Evolutionary conservation across 1,140 invertebrate species (phyloP).

Genomic region (Lucilia cuprina): DNA sequence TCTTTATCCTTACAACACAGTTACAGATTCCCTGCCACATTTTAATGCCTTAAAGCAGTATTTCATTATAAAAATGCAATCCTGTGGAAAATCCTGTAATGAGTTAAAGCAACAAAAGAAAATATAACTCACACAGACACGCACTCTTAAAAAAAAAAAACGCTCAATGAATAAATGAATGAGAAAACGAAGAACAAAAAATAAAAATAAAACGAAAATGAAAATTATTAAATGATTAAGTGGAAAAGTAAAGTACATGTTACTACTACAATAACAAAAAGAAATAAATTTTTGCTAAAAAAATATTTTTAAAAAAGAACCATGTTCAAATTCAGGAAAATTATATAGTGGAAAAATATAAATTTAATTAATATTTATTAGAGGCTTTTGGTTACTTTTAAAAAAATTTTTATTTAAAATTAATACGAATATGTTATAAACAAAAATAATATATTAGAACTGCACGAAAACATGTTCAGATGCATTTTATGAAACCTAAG

Average conservation of each 20-base stretch:
- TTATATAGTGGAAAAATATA: background rate
- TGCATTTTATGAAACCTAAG: no score
- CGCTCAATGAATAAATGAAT: background rate
- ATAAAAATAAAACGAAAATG: background rate
- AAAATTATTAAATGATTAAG: background rate
- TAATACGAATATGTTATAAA: no score
- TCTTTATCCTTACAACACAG: no score
- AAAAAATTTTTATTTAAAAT: no score
- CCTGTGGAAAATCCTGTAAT: conserved; percentile 1
- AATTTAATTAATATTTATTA: no score
- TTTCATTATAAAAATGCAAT: conserved; percentile 4
- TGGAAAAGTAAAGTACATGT: background rate
- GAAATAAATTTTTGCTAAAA: no score
- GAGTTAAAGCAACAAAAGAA: background rate
- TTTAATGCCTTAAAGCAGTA: background rate
- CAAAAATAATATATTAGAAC: no score
- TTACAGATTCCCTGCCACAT: background rate
- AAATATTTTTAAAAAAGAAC: background rate
- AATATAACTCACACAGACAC: no score
- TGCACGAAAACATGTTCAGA: no score
- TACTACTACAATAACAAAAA: background rate
- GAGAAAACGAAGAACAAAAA: background rate
- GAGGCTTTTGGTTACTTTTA: no score
- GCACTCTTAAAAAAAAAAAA: background rate
- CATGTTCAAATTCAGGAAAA: background rate